Percentiles rank a stretch among this genome's conserved stretches.
Evolutionary conservation across 2,797 vertebrate species (phyloP).

Genomic region (Chiloscyllium punctatum): DNA sequence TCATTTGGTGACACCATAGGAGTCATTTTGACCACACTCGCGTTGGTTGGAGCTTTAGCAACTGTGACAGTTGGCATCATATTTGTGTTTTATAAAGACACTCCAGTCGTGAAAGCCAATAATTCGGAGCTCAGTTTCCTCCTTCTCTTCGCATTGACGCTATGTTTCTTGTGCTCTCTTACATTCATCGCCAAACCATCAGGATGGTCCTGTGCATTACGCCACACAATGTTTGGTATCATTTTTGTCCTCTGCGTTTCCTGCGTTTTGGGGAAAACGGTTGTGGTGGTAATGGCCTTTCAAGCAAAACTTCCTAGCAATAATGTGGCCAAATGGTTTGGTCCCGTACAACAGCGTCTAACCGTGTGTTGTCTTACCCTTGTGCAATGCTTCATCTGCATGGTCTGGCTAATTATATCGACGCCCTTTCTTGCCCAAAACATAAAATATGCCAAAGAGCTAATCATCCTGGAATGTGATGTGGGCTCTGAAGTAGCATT

Average conservation of each 20-base stretch:
- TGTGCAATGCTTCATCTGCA: not conserved
- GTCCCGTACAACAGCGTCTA: no score
- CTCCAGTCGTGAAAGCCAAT: constrained; percentile 51
- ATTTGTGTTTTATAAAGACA: constrained; percentile 52
- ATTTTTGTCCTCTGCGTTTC: constrained; percentile 50
- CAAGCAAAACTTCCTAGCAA: no score
- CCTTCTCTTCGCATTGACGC: constrained; percentile 43
- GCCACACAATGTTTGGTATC: constrained; percentile 49
- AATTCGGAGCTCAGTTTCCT: constrained; percentile 52
- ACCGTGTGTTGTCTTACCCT: no score
- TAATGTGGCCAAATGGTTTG: no score
- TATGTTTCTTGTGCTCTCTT: constrained; percentile 51
- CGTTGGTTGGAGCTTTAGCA: constrained; percentile 50
- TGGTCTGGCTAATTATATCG: constrained; percentile 51
- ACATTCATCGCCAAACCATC: constrained; percentile 48
- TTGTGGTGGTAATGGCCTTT: constrained; percentile 38
- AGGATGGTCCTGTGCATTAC: constrained; percentile 49
- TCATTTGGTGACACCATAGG: constrained; percentile 53
- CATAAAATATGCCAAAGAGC: constrained; percentile 49
- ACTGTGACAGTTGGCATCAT: constrained; percentile 46
- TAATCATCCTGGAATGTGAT: constrained; percentile 55
- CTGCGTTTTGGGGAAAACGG: constrained; percentile 49
- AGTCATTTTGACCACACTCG: constrained; percentile 50
- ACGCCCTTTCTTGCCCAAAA: constrained; percentile 56
- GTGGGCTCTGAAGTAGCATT: constrained; percentile 55